phyloP scores from a whole-genome alignment of 2,888 invertebrate genomes.

The Habroteleia sp. region DNA sequence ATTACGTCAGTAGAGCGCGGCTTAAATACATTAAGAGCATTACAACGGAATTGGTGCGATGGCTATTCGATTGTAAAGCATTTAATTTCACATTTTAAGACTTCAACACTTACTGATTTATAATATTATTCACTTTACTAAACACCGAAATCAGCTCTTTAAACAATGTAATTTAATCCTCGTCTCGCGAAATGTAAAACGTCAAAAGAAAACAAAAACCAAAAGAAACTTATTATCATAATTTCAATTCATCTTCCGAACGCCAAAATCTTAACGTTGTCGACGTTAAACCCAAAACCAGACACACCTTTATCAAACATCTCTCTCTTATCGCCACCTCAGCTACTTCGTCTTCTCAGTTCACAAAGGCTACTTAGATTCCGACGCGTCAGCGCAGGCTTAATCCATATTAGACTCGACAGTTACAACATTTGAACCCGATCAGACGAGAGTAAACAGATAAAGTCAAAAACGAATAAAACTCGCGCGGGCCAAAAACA shows the following conservation, averaged over 20 bases:
- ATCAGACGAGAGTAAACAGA: conserved; percentile 56
- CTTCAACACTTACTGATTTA: conserved; percentile 1
- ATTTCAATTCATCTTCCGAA: conserved; percentile 27
- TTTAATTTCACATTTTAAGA: conserved; percentile 11
- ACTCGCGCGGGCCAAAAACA: background rate
- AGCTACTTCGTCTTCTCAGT: conserved; percentile 23
- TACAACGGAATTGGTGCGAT: background rate
- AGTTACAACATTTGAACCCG: conserved; percentile 58
- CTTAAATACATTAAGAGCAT: conserved; percentile 24
- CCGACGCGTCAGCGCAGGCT: conserved; percentile 40
- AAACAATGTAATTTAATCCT: conserved; percentile 25
- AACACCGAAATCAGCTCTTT: conserved; percentile 2
- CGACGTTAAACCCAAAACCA: conserved; percentile 45
- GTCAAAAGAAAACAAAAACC: no score
- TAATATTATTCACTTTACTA: conserved; percentile 14
- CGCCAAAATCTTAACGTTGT: conserved; percentile 13
- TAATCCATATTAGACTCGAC: conserved; percentile 60
- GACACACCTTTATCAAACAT: conserved; percentile 55
- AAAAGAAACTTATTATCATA: conserved; percentile 29
- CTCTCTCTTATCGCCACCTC: conserved; percentile 40
- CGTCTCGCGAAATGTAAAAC: background rate
- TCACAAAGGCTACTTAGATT: conserved; percentile 54
- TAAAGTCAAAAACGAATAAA: conserved; percentile 46
- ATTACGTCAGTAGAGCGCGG: conserved; percentile 15
- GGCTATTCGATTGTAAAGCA: conserved; percentile 14